Base-by-base conservation (phyloP, 1,140 invertebrate species). In the Bacillus rossius region DNA sequence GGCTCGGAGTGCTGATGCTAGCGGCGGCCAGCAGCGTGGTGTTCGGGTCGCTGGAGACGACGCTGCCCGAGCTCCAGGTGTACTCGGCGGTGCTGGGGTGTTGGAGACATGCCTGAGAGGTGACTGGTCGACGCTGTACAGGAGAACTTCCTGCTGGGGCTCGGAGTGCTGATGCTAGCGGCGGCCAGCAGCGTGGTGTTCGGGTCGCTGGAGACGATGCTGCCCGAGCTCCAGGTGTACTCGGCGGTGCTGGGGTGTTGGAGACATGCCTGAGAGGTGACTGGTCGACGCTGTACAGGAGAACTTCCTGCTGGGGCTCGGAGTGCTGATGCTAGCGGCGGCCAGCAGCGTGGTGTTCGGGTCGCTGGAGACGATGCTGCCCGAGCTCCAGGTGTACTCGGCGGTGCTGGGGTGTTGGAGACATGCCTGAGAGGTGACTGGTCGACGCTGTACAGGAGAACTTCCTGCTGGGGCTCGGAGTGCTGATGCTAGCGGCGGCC, bases 61-160 rank as follows among this genome's bases (percentile, higher is more conserved):
- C 88, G 2, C 85, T 85, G 2, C 67, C 73, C 10, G 77, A 83
- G 40, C 71, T 89, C 42, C 72, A 87, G 4, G 84, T 85, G 61
- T 88, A 88, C 69, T 85, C 84, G 0, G 81, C 84, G 0, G 79
- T 87, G 19, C 75, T 88, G 13, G 86, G 86, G 1, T n/a, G n/a
- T n/a, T n/a, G n/a, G n/a, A n/a, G n/a, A n/a, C n/a, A n/a, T n/a
- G n/a, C n/a, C n/a, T n/a, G n/a, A n/a, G n/a, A n/a, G n/a, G n/a
- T 55, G 22, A 7, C 10, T 8, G 26, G 49, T 2, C 34, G 53
- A 57, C 56, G 64, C 54, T 14, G 61, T 64, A 29, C 71, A 84
- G 70, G 86, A 88, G 72, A 71, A 79, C 4, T 79, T 87, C 55
- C 70, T 88, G 3, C 74, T 88, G 10, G 81, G 81, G 8, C 71